Conservation (phyloP, 2,797 vertebrate genomes). For the Harpagifer antarcticus region DNA sequence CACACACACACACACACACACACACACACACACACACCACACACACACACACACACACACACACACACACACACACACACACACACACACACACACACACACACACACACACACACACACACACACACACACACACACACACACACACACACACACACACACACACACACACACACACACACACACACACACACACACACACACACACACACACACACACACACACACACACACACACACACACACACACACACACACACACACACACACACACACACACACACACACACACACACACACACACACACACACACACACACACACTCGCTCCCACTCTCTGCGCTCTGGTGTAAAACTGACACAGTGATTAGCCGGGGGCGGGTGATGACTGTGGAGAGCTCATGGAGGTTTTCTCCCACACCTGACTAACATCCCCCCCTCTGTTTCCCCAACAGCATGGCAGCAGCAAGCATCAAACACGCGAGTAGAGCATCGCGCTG, state of each 20-base stretch:
- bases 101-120: too few relatives aligned
- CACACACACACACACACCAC: too few relatives aligned
- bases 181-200: neutral
- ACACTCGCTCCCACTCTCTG: constrained; percentile 12
- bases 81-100: too few relatives aligned
- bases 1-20: too few relatives aligned
- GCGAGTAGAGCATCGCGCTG: constrained; percentile 1
- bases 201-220: constrained; percentile 8
- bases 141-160: neutral
- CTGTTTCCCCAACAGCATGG: constrained; percentile 14
- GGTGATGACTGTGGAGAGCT: constrained; percentile 36
- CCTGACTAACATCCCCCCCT: constrained; percentile 18
- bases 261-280: constrained; percentile 2
- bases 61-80: too few relatives aligned
- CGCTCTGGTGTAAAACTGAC: constrained; percentile 42
- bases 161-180: constrained; percentile 3
- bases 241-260: neutral
- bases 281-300: neutral
- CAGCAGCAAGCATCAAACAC: constrained; percentile 21
- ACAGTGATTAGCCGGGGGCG: constrained; percentile 46
- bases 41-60: too few relatives aligned
- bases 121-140: too few relatives aligned
- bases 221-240: neutral
- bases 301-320: neutral
- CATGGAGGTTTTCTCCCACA: constrained; percentile 23